Base-by-base conservation (phyloP, 92 coral and sea anemone species). In the Phenganax marumi region DNA sequence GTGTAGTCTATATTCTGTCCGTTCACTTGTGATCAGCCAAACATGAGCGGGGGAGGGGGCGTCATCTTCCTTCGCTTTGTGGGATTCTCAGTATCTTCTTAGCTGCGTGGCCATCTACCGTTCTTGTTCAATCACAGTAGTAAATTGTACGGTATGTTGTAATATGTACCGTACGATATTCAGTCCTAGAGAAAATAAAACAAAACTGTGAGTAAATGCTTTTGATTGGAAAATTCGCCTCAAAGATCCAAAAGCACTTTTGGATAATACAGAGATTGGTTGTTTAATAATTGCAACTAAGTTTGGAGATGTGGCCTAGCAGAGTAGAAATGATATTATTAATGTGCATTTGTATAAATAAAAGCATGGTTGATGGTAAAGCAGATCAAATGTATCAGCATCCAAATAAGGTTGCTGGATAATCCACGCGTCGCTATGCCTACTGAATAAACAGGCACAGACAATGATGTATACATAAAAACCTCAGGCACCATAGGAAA, bases 121-220 rank as follows among this genome's bases (percentile, higher is more conserved):
- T n/a, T 17, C 13, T 72, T 7, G 9, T 46, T 66, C 63, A 78
- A 63, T 66, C 61, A 43, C 83, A 78, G 73, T 78, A 78, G 24
- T 78, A 78, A 46, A 63, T 78, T n/a, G 73, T 78, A 16, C 83
- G 71, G 54, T 78, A 78, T 47, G 83, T 25, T 6, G 83, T 78
- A 0, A 78, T 48, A 39, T 78, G 83, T 47, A 78, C 83, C 12
- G 47, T 50, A 12, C 61, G 65, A 66, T 61, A 61, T 50, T 78
- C 83, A 78, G 83, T 78, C 60, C 83, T 78, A 50, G 6, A 1
- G 50, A 33, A 75, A 16, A 75, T 10, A 50, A 8, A 56, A 39
- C 26, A 25, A 68, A 68, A 68, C 8, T 25, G 0, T 46, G 51
- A 22, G 19, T 1, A 17, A 25, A 10, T 26, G 9, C 0, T 13